These are phyloP conservation scores for Silurus asotus DNA, from an alignment of 2,113 vertebrate genomes.

Conservation along the genomic window DNA sequence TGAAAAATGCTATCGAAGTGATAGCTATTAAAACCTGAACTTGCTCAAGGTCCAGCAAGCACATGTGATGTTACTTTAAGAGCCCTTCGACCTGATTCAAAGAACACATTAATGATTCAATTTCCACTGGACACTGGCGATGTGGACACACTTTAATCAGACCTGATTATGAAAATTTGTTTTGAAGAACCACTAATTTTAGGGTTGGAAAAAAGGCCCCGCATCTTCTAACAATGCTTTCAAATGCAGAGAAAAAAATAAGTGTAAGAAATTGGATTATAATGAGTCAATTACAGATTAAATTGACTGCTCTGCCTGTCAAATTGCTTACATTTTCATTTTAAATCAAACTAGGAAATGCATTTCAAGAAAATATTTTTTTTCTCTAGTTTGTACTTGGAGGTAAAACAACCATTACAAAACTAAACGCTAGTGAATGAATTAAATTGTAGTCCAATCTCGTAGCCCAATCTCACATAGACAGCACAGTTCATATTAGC, in stretches of 20 bases:
- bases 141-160: slow-evolving; percentile 29
- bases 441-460: not conserved
- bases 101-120: slow-evolving; percentile 33
- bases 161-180: slow-evolving; percentile 38
- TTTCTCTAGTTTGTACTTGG: not conserved
- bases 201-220: slow-evolving; percentile 30
- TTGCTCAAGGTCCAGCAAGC: not conserved
- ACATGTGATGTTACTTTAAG: slow-evolving; percentile 18
- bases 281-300: slow-evolving; percentile 74
- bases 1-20: not conserved
- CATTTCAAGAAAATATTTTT: slow-evolving; percentile 69
- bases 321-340: slow-evolving; percentile 73
- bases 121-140: slow-evolving; percentile 29
- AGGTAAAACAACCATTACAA: not conserved
- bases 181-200: slow-evolving; percentile 44
- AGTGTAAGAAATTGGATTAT: slow-evolving; percentile 67
- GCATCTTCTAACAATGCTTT: slow-evolving; percentile 60
- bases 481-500: not conserved
- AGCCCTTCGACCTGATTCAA: slow-evolving; percentile 25
- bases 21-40: not conserved
- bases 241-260: slow-evolving; percentile 71
- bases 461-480: not conserved
- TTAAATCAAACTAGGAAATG: slow-evolving; percentile 69
- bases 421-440: not conserved
- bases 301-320: slow-evolving; percentile 71